Conservation (phyloP, 2,113 vertebrate genomes). For the Corvus moneduloides region DNA sequence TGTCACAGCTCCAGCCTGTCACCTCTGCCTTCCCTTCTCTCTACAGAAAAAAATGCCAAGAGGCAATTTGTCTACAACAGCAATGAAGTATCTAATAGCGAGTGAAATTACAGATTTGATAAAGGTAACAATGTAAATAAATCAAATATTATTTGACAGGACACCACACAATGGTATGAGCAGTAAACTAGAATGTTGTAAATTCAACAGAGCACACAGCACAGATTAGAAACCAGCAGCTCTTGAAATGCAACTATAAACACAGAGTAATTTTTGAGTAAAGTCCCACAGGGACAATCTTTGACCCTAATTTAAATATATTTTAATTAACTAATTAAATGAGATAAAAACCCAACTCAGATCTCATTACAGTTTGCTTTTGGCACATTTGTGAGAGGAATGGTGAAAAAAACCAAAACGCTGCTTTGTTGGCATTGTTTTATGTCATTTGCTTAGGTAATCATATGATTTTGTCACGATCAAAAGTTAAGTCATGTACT, state of each 20-base stretch:
- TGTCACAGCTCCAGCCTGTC: background rate
- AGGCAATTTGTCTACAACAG: background rate
- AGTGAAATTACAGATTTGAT: background rate
- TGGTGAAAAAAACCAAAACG: accelerated
- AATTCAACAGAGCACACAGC: background rate
- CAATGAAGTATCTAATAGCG: background rate
- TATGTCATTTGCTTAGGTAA: background rate
- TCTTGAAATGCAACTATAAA: background rate
- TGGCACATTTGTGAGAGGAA: background rate
- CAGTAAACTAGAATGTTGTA: background rate
- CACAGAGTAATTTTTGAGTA: background rate
- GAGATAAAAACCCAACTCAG: background rate
- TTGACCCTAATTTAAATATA: background rate
- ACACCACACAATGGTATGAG: background rate
- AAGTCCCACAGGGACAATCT: background rate
- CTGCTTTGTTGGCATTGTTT: background rate
- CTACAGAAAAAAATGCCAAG: background rate
- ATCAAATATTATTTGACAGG: background rate
- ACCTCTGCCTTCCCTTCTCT: background rate
- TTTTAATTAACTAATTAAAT: background rate
- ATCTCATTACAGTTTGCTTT: background rate
- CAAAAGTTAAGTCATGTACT: background rate
- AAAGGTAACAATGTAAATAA: background rate
- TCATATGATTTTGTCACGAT: background rate
- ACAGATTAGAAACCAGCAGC: background rate